Evolutionary conservation across 1,140 invertebrate genomes (phyloP).

Genomic region (Bombus pyrosoma): DNA sequence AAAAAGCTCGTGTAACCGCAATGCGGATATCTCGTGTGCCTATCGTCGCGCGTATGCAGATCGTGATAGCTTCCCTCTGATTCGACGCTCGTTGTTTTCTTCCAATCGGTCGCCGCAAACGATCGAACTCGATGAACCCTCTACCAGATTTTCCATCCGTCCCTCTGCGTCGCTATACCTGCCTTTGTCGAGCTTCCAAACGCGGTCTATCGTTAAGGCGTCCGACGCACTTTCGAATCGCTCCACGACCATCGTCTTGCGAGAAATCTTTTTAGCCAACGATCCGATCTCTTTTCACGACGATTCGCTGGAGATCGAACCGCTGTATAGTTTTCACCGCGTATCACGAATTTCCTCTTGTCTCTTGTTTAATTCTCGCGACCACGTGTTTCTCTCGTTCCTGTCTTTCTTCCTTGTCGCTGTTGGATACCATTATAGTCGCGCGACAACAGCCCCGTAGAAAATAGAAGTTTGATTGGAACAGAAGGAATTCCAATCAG

Average conservation of each 20-base stretch:
- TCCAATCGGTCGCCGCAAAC: conserved; percentile 26
- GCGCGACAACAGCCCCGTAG: conserved; percentile 60
- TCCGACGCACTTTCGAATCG: neutral
- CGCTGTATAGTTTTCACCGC: conserved; percentile 13
- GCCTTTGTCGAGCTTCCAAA: neutral
- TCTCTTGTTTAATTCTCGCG: neutral
- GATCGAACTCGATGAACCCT: conserved; percentile 10
- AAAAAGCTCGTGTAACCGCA: conserved; percentile 69
- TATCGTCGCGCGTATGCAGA: conserved; percentile 54
- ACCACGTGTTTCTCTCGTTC: neutral
- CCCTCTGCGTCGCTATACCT: neutral
- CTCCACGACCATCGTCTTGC: conserved; percentile 12
- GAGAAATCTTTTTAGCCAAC: conserved; percentile 10
- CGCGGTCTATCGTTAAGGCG: no score
- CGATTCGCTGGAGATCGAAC: conserved; percentile 31
- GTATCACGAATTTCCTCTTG: conserved; percentile 12
- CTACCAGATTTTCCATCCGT: conserved; percentile 13
- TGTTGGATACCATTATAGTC: conserved; percentile 60
- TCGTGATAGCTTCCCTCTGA: conserved; percentile 16
- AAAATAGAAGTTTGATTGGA: conserved; percentile 75
- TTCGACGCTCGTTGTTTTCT: conserved; percentile 39
- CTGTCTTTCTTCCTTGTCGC: neutral
- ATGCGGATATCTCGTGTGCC: conserved; percentile 69
- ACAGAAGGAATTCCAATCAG: conserved; percentile 73
- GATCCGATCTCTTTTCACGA: neutral